Evolutionary conservation across 2,888 invertebrate genomes (phyloP), one percentile per base, ranked within the genome.

Genomic region (Cistogaster globosa): DNA sequence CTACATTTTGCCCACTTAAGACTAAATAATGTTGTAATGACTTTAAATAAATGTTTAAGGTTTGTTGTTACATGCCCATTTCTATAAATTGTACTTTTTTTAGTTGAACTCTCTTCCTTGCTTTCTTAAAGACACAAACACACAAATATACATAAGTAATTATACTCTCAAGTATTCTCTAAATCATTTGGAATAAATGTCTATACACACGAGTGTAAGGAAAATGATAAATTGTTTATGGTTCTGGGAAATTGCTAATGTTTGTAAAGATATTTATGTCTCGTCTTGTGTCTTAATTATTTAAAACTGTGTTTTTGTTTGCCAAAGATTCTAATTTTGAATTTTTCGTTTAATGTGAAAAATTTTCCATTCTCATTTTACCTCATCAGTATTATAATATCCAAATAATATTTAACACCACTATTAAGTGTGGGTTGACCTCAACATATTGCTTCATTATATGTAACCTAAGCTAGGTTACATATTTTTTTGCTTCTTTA

Each of bases 171-270:
- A 20, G 55, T 12, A 26, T 36, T 51, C 36, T 72, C 11, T 1
- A 51, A 16, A 7, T 11, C 60, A 53, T 60, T 51, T 77, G 18
- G 68, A 38, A 62, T 42, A 32, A 32, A 45, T 6, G 18, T 22
- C 11, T 45, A 45, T 20, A n/a, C 26, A 26, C 4, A 26, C 26
- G 26, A 26, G 26, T 26, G 4, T 14, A 16, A n/a, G 14, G 5
- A 7, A 75, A 65, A 85, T 85, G 91, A 91, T 90, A 88, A 90
- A 91, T 91, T 88, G 89, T 88, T 89, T 90, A 87, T 87, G 89
- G 91, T 91, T 91, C 91, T 91, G 91, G 91, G 91, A 91, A 91
- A 90, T 90, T 91, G 90, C 88, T 87, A 89, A 89, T 89, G 89
- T 67, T 26, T 68, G 20, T 53, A 16, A 18, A 16, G 7, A 48